phyloP scores from a whole-genome alignment of 2,113 vertebrate genomes.

The Stercorarius parasiticus region DNA sequence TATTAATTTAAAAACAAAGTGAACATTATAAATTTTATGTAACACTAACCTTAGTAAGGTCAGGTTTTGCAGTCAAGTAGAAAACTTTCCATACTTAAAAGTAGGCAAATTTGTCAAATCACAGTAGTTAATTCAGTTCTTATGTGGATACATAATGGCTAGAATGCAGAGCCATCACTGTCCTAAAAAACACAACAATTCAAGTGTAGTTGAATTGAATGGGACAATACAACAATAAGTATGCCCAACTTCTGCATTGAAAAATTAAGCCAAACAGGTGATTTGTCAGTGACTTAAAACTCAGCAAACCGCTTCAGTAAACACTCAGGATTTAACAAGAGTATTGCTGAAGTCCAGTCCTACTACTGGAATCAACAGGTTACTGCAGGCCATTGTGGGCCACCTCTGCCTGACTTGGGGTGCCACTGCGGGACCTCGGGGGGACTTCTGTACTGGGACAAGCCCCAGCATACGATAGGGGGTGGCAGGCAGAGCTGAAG shows the following conservation, averaged over 20 bases:
- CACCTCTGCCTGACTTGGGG: fast-evolving
- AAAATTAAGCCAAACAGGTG: background rate
- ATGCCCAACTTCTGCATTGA: background rate
- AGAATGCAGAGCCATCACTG: background rate
- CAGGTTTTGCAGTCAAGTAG: background rate
- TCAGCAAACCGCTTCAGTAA: background rate
- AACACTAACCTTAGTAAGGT: background rate
- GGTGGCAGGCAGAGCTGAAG: fast-evolving
- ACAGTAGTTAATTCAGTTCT: background rate
- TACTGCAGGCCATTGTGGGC: background rate
- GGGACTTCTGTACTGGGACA: background rate
- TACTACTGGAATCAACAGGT: background rate
- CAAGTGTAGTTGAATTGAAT: background rate
- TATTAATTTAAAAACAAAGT: background rate
- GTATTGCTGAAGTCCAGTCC: background rate
- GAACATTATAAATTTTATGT: background rate
- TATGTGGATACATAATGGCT: background rate
- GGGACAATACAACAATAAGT: background rate
- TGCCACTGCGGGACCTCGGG: background rate
- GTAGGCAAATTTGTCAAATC: background rate
- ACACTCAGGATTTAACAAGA: background rate
- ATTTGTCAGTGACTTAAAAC: background rate
- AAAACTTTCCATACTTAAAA: background rate
- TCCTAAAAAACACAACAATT: background rate
- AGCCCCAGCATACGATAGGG: background rate